phyloP scores from a whole-genome alignment of 2,888 invertebrate genomes.

The Drosophila mettleri region DNA sequence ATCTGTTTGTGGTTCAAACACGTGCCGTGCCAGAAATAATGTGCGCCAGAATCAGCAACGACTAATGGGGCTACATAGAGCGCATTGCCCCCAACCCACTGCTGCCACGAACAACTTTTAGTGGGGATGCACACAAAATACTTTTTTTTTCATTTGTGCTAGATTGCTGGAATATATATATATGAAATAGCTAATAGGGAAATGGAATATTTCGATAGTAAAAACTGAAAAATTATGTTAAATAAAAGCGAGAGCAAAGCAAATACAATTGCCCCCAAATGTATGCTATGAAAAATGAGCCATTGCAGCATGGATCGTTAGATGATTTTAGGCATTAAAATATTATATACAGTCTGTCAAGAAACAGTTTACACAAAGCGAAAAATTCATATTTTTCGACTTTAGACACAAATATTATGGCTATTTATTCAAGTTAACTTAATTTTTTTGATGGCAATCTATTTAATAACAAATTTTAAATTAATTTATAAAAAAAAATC shows the following conservation, averaged over 20 bases:
- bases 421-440: too few species aligned
- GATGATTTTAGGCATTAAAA: too few species aligned
- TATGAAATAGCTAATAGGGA: not conserved
- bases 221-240: not conserved
- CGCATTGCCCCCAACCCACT: not conserved
- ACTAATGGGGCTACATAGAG: slow-evolving; percentile 64
- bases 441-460: too few species aligned
- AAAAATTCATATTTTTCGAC: too few species aligned
- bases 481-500: too few species aligned
- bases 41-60: slow-evolving; percentile 64
- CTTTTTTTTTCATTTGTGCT: slow-evolving; percentile 15
- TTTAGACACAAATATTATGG: too few species aligned
- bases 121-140: slow-evolving; percentile 18
- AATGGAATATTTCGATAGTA: slow-evolving; percentile 8
- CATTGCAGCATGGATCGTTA: not conserved
- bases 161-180: not conserved
- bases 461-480: too few species aligned
- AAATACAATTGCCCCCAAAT: not conserved
- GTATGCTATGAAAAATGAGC: slow-evolving; percentile 1
- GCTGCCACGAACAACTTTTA: slow-evolving; percentile 6
- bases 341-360: too few species aligned
- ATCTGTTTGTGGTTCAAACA: slow-evolving; percentile 80
- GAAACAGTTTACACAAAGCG: too few species aligned
- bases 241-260: not conserved
- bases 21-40: slow-evolving; percentile 75